Percentiles rank a stretch among this genome's conserved stretches.
These are phyloP conservation scores for Pinna nobilis DNA, from an alignment of 1,140 invertebrate genomes.

Conservation along the genomic window DNA sequence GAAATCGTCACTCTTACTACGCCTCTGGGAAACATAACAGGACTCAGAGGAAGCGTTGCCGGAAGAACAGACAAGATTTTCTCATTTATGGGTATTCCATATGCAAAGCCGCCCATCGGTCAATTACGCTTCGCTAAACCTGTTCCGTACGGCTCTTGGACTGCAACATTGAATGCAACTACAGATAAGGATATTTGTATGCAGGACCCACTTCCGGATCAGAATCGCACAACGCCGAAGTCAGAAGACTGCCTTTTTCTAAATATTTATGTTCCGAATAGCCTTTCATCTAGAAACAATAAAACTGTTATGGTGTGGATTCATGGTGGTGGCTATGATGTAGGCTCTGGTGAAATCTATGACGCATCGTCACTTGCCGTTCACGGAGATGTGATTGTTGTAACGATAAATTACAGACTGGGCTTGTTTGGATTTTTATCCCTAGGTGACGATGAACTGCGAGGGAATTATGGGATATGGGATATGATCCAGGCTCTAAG, in stretches of 20 bases:
- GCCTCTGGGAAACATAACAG: no score
- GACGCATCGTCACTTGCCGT: constrained; percentile 86
- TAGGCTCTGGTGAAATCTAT: constrained; percentile 91
- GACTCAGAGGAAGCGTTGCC: no score
- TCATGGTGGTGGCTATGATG: constrained; percentile 92
- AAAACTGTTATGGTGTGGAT: constrained; percentile 35
- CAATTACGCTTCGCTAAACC: constrained; percentile 85
- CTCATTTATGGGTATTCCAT: constrained; percentile 94
- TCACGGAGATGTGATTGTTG: constrained; percentile 85
- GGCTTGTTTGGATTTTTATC: constrained; percentile 89
- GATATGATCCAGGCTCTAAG: constrained; percentile 90
- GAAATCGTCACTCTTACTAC: no score
- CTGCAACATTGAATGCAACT: no score
- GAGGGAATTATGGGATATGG: constrained; percentile 71
- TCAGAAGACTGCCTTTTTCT: constrained; percentile 44
- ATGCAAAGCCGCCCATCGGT: constrained; percentile 92
- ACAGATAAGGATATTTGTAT: constrained; percentile 16
- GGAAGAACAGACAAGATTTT: no score
- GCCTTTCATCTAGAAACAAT: not conserved
- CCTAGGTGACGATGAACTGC: constrained; percentile 19
- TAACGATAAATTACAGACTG: constrained; percentile 84
- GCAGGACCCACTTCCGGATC: not conserved
- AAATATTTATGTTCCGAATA: constrained; percentile 36
- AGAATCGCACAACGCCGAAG: not conserved
- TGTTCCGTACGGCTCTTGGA: constrained; percentile 79